A percentile compares a stretch with the other conserved stretches of the same genome.
Evolutionary conservation across 2,797 vertebrate genomes (phyloP).

Genomic region (Diceros bicornis): DNA sequence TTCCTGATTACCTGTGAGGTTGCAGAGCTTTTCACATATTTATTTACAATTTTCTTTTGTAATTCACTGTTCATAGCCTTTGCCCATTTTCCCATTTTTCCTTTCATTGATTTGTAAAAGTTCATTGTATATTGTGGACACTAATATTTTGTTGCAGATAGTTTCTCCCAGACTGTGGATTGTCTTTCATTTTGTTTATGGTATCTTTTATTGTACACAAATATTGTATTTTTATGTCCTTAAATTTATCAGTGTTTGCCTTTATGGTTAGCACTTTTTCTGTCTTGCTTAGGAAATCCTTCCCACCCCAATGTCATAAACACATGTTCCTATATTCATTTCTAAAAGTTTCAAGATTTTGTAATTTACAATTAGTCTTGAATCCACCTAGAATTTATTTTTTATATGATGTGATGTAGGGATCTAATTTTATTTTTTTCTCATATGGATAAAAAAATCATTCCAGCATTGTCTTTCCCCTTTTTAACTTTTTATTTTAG

Average conservation of each 20-base stretch:
- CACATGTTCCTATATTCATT: not conserved
- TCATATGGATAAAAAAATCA: not conserved
- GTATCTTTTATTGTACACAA: not conserved
- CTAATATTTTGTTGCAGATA: slow-evolving; percentile 51
- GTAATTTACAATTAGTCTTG: not conserved
- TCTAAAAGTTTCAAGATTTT: slow-evolving; percentile 38
- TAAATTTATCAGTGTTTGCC: not conserved
- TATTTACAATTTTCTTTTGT: slow-evolving; percentile 15
- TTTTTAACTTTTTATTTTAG: slow-evolving; percentile 47
- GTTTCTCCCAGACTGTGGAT: not conserved
- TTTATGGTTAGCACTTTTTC: not conserved
- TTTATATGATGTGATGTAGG: not conserved
- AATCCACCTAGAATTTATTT: not conserved
- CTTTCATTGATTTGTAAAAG: not conserved
- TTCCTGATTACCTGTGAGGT: not conserved
- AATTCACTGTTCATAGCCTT: not conserved
- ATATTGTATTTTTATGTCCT: slow-evolving; percentile 15
- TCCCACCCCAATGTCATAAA: not conserved
- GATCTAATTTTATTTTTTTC: slow-evolving; percentile 32
- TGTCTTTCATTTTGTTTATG: not conserved
- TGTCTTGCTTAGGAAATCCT: not conserved
- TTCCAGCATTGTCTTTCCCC: not conserved
- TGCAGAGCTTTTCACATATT: not conserved
- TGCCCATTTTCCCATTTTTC: not conserved
- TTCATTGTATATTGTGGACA: not conserved